Evolutionary conservation across 2,113 vertebrate genomes (phyloP), one percentile per base, ranked within the genome.

Genomic region (Petrocephalus microphthalmus): DNA sequence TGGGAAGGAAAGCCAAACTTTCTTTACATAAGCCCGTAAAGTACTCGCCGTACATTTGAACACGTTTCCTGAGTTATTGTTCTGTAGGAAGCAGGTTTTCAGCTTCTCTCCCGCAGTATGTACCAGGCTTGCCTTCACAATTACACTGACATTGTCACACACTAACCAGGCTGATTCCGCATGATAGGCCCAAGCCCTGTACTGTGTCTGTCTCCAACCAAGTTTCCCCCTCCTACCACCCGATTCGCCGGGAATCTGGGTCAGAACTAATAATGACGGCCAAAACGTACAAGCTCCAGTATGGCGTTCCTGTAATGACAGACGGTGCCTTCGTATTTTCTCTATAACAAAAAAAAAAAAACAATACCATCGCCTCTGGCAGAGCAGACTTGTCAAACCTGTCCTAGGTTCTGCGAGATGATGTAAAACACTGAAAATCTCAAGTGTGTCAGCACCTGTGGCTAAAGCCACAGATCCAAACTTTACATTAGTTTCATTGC

Each of bases 381-480:
- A 1, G 25, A 53, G 84, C 51, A 85, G 25, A 85, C 84, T 85
- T 54, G 51, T 49, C 84, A 85, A 49, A n/a, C 49, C 52, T 85
- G 84, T 54, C 51, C 19, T 52, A 0, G 84, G 84, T 54, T 85
- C 52, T 33, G 52, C 51, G 1, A 54, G 84, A 85, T 85, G 84
- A 85, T 85, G 84, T 85, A 85, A 85, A 85, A 54, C 84, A 54
- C 52, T 85, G 84, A 85, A 85, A 85, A 85, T 37, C 84, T 85
- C 51, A 85, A 53, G 52, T 85, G 84, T 85, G 84, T 85, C 84
- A 85, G 29, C 84, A 85, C 84, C 84, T 85, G 51, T 85, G 84
- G 84, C 84, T 33, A 85, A 6, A 85, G 52, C 33, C 52, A 54
- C 84, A 85, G 51, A 85, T 85, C 84, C 84, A 54, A 85, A 85